Evolutionary conservation across 1,140 invertebrate genomes (phyloP), one percentile per base, ranked within the genome.

Genomic region (Temnothorax curvispinosus): DNA sequence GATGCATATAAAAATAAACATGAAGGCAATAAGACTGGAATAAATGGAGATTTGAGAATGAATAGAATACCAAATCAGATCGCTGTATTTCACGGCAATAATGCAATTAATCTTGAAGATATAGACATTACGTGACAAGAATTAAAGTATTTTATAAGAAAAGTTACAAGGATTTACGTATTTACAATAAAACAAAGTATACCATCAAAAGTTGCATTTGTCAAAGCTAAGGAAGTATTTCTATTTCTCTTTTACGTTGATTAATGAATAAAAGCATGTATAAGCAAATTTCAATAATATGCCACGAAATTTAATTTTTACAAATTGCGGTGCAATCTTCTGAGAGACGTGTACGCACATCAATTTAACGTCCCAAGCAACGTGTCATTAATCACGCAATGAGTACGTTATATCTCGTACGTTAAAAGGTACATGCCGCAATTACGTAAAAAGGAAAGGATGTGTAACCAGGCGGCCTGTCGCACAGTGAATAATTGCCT

Each of bases 371-470:
- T 54, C 13, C 15, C 41, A 41, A 54, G 35, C 8, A 80, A 52
- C 18, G 47, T 81, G 35, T 2, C 50, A 81, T 81, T 81, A 81
- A 81, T 80, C 64, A 69, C 13, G 15, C 21, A 71, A 50, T 9
- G 21, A 56, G 13, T 8, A 18, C 18, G 21, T 69, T 81, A 56
- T 27, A 38, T 69, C 60, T 38, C n/a, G 32, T 67, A 54, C 7
- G 2, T 69, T 81, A 69, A 81, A 81, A 35, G 65, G n/a, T 67
- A 80, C 13, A 80, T 41, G 56, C 18, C 2, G 62, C 62, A 69
- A 71, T 81, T 81, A 81, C 47, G 35, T 69, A 67, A 81, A 81
- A 71, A 71, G n/a, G 64, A 81, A 81, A 81, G 35, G 52, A 52
- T 35, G 47, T 47, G 18, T 54, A 47, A n/a, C n/a, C n/a, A 38